Percentiles rank a stretch among this genome's conserved stretches.
Evolutionary conservation across 2,797 vertebrate species (phyloP).

Genomic region (Coranthus polyacanthus): DNA sequence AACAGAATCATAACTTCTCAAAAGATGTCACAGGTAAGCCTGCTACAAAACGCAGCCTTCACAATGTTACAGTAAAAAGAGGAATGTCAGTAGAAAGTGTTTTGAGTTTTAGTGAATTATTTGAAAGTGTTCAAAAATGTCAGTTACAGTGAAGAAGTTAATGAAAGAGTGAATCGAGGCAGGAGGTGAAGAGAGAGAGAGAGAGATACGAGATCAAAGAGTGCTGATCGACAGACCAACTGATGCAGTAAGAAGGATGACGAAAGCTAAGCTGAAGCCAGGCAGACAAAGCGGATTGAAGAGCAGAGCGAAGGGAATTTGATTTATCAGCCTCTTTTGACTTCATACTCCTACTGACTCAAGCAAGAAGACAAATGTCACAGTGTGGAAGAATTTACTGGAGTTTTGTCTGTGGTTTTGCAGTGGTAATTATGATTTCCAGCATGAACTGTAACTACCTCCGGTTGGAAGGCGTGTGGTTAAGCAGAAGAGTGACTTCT

Average conservation of each 20-base stretch:
- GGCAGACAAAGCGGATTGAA: constrained; percentile 32
- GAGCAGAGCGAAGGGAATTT: constrained; percentile 36
- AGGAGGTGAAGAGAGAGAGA: constrained; percentile 50
- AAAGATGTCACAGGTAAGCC: constrained; percentile 1
- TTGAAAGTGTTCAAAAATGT: constrained; percentile 55
- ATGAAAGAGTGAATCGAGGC: constrained; percentile 55
- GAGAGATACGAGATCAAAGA: constrained; percentile 60
- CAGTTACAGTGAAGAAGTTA: constrained; percentile 49
- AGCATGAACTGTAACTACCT: not conserved
- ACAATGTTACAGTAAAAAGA: constrained; percentile 9
- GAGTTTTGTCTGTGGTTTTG: constrained; percentile 22
- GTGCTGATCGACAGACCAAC: constrained; percentile 57
- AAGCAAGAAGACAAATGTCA: constrained; percentile 43
- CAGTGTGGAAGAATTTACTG: constrained; percentile 15
- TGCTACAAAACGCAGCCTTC: constrained; percentile 5
- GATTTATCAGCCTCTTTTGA: constrained; percentile 52
- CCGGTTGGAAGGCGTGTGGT: not conserved
- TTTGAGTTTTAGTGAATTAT: constrained; percentile 18
- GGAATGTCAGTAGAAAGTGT: constrained; percentile 41
- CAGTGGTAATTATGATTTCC: constrained; percentile 23
- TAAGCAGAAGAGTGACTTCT: constrained; percentile 19
- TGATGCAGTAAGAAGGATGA: constrained; percentile 55
- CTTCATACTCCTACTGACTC: constrained; percentile 43
- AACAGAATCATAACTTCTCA: constrained; percentile 15
- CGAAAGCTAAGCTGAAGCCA: constrained; percentile 66